Base-by-base conservation (phyloP, 1,140 invertebrate genomes). In the Heliothis virescens region DNA sequence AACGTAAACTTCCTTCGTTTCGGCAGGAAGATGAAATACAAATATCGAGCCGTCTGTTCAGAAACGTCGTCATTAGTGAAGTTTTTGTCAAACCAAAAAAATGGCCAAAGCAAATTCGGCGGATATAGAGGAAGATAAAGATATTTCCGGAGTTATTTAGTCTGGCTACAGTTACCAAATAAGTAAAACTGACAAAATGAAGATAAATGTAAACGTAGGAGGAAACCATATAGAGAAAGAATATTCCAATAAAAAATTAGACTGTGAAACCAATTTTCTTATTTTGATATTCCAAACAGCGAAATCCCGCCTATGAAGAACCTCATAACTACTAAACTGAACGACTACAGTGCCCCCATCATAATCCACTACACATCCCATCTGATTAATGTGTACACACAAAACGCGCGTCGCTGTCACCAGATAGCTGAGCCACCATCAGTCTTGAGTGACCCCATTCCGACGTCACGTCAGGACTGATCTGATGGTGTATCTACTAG, bases 371-470 rank as follows among this genome's bases (percentile, higher is more conserved):
- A 47, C 63, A 41, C 47, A 34, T 26, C 26, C 11, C 53, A 1
- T 11, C 26, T 57, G 52, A 78, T 78, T 67, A 78, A 78, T 78
- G 63, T 16, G 62, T 52, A 59, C 26, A 26, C 48, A 48, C 52
- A 69, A 69, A 69, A 48, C 65, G 10, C 41, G 62, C 57, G 63
- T 65, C 63, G 57, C 16, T 69, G 63, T 65, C 63, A 69, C 16
- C 16, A 55, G 52, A n/a, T 26, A 16, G 16, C 62, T 57, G 11
- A n/a, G 59, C 57, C 34, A 62, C 34, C 76, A 69, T 78, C 76
- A 78, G 62, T 78, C 62, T 55, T 26, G 63, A 59, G 5, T 57
- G 76, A 78, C 62, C 76, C 18, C 76, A 57, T 78, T 78, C 48
- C 63, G 2, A 48, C 15, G 21, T 78, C 26, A 69, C 59, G 59